Evolutionary conservation across 2,888 invertebrate species (phyloP), one percentile per base, ranked within the genome.

Genomic region (Phania funesta): DNA sequence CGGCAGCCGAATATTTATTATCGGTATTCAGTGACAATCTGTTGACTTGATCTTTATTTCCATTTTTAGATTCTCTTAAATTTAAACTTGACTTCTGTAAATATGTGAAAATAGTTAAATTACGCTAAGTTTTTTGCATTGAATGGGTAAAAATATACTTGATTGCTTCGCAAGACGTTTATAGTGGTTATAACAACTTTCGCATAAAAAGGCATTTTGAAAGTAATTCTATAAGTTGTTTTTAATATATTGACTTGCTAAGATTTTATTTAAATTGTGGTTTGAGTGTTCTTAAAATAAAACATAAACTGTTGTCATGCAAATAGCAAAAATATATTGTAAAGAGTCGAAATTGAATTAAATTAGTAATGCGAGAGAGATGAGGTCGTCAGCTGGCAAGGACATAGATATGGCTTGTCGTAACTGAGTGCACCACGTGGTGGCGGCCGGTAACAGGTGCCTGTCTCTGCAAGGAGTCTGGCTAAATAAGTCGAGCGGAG

Each of bases 31-130:
- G 85, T 52, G 89, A 89, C 80, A 90, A 86, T 82, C 89, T 85
- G 78, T 84, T 85, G 22, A 46, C 84, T 80, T 85, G 86, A 70
- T 89, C 89, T 84, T 87, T 90, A 80, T 84, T 87, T 80, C 85
- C 84, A 84, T 84, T 84, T 79, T 77, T 84, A 16, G 84, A 65
- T 58, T 89, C 89, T 41, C 90, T 89, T 79, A 89, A 86, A 85
- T 90, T 89, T 74, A 89, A 85, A 81, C 90, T 90, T 16, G 89
- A 89, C 87, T 89, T 89, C 89, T 89, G 82, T 8, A 82, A 84
- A 29, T 13, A 54, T 65, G 16, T 41, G 26, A 35, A 48, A n/a
- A 24, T 1, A 32, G 1, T 5, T 8, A 1, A 11, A 41, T 54
- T 26, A 3, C 29, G 3, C 29, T 41, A 4, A 4, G 20, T 16